Base-by-base conservation (phyloP, 2,888 invertebrate species). In the Ectropis crepuscularia region DNA sequence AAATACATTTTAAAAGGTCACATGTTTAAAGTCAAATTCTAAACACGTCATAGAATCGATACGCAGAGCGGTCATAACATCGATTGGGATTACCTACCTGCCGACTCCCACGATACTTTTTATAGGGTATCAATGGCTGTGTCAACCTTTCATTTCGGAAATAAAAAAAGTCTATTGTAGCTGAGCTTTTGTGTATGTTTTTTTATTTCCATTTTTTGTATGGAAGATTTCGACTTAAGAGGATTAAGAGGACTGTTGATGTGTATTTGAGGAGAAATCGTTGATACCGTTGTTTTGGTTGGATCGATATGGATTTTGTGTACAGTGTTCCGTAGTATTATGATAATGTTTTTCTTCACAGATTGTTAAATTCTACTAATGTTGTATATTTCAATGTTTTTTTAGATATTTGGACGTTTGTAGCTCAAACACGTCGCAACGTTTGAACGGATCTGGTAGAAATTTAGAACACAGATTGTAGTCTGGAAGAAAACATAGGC, bases 171-270 rank as follows among this genome's bases (percentile, higher is more conserved):
- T 48, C 53, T 51, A 65, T 70, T 67, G 76, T 75, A 68, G 79
- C 68, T 64, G 72, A 53, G 63, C 75, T 79, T 84, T 84, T 85
- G 80, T 86, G 74, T 77, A 74, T n/a, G n/a, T 61, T 53, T 61
- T 65, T 51, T 51, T 37, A 11, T 37, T 16, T 37, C 16, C 2
- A 28, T 38, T 53, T 50, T 62, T 47, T 51, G 11, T 53, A 61
- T 43, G 38, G 39, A 50, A 73, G 78, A 79, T 81, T 79, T 79
- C 71, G 76, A 74, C 78, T 70, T 80, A 86, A 86, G 87, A 85
- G 87, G 87, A 86, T 89, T 87, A 86, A 74, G 75, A 76, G 77
- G 74, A 68, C 73, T 77, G 83, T 85, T 84, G 83, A 82, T 77
- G 78, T 70, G 77, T 76, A 74, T 74, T 80, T 74, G 69, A 66